Evolutionary conservation across 2,888 invertebrate genomes (phyloP), one percentile per base, ranked within the genome.

Genomic region (Agonopterix alstromeriana): DNA sequence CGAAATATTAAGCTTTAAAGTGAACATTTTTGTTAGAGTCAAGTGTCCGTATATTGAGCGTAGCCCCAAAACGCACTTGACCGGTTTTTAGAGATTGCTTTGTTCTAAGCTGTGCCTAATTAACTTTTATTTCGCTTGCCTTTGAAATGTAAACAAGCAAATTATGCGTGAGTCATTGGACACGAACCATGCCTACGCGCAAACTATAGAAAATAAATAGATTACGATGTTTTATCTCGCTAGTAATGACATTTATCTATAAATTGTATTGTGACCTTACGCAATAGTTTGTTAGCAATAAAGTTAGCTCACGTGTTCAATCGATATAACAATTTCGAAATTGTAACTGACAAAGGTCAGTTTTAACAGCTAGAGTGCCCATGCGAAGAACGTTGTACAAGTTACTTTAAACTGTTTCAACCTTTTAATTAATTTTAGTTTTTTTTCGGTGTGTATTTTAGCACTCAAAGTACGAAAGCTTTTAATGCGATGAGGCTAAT

Each of bases 401-500:
- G 54, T 61, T 42, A 42, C 42, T 10, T 42, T 66, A 69, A 67
- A 77, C 73, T 72, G 76, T 77, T 72, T 70, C 65, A 65, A 61
- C 60, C 58, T 66, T 71, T 78, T 81, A 79, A 80, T 81, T 80
- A 73, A 67, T 69, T 77, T 73, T 76, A 73, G 71, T 74, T 65
- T 76, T 70, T 14, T 17, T 17, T 17, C 17, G 71, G 73, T 69
- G 53, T 53, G 10, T 53, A 58, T 67, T 73, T 70, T 67, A 66
- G 68, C 63, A 63, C 64, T 67, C 60, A 57, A 59, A 66, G 58
- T 68, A 27, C 27, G 74, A 52, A 81, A 81, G 79, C 81, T 83
- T 78, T 82, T 83, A 83, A 78, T 73, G 66, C 65, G 77, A 77
- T 77, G 80, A 71, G 66, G 72, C 68, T 70, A 71, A 73, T 67